Base-by-base conservation (phyloP, 2,888 invertebrate species). In the Ectemnius lituratus region DNA sequence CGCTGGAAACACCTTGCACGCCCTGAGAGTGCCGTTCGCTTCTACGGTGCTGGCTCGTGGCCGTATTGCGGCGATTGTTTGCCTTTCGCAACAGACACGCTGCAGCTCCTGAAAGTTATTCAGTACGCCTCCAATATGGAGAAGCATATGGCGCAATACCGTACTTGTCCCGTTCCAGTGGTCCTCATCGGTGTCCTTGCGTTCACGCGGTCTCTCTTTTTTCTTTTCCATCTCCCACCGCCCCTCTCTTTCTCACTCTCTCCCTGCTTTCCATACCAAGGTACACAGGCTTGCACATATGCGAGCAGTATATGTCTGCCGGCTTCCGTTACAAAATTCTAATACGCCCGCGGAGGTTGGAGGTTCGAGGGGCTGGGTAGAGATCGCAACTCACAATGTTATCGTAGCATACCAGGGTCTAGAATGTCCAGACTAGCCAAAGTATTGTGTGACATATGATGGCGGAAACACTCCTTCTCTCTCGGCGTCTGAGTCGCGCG, bases 61-160 rank as follows among this genome's bases (percentile, higher is more conserved):
- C 52, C 52, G 52, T 16, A 16, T 76, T 75, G 79, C 78, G 67
- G 37, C 85, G 85, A 88, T 88, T 87, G 88, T 88, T 88, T 86
- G 86, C 79, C 84, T 89, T 89, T 89, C 86, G 86, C 88, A 87
- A 88, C 67, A 70, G 37, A 37, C 37, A 37, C 37, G 37, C 58
- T 52, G 57, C 76, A 72, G 78, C 85, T 86, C 82, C 82, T 82
- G 86, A 82, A 86, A 87, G 85, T 83, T 83, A 85, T 85, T 84
- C 85, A 82, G 82, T 83, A 75, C 76, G 75, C 82, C 83, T 82
- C 83, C 81, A 80, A 84, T 85, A 84, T 78, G 80, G 81, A 79
- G 81, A 84, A 80, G 74, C 71, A 69, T 76, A 70, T 86, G 84
- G 75, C 79, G 86, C 81, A 86, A 86, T 79, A 73, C 77, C 79